Conservation (phyloP, 2,888 invertebrate species). For the Ophioninae sp. region DNA sequence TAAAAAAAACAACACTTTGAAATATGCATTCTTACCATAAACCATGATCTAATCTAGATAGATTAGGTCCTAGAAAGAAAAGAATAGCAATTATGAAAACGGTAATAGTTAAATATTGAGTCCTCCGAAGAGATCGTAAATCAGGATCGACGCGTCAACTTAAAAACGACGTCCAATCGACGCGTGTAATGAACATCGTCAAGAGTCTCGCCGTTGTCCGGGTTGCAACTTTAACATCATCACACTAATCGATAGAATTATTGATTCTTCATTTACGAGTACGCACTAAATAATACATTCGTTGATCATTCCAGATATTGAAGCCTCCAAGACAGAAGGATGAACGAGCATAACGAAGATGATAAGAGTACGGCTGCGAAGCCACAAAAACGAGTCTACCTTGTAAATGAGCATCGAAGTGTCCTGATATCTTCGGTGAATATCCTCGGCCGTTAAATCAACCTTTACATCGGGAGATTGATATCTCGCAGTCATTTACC, state of each 20-base stretch:
- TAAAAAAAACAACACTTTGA: not conserved
- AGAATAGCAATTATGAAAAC: too few species aligned
- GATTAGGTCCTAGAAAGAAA: too few species aligned
- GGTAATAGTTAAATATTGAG: not conserved
- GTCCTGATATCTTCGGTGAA: slow-evolving; percentile 77
- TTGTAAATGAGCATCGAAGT: slow-evolving; percentile 77
- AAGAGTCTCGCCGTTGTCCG: not conserved
- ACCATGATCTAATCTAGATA: not conserved
- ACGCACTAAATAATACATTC: not conserved
- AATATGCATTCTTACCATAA: not conserved
- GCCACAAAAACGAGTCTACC: slow-evolving; percentile 68
- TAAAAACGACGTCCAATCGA: not conserved
- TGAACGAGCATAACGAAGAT: not conserved
- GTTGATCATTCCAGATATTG: not conserved
- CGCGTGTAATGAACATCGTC: not conserved
- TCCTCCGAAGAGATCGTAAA: not conserved
- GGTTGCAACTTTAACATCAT: not conserved
- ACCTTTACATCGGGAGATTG: slow-evolving; percentile 72
- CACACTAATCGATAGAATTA: not conserved
- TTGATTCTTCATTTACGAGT: not conserved
- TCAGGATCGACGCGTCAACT: not conserved
- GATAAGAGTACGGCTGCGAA: not conserved
- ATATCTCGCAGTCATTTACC: slow-evolving; percentile 76
- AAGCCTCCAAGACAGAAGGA: not conserved
- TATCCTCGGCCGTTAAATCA: slow-evolving; percentile 73